Evolutionary conservation across 2,113 vertebrate genomes (phyloP).

Genomic region (Oplegnathus fasciatus): DNA sequence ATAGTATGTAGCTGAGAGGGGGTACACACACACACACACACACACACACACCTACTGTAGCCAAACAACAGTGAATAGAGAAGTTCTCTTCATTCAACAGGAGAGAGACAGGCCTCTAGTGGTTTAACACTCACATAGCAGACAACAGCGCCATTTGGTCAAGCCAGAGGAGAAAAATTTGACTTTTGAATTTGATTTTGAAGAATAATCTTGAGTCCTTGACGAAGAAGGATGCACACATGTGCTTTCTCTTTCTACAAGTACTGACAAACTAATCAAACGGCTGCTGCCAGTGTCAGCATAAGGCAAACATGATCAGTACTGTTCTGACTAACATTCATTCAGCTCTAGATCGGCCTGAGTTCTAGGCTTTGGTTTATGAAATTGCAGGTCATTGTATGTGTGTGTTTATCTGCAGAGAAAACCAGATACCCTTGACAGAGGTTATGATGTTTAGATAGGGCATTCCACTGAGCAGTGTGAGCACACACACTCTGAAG

Average conservation of each 20-base stretch:
- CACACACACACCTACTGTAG: background rate
- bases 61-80: background rate
- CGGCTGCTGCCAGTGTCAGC: background rate
- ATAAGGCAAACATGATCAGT: conserved; percentile 6
- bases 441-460: conserved; percentile 50
- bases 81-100: background rate
- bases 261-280: background rate
- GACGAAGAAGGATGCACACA: background rate
- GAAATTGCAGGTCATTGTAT: background rate
- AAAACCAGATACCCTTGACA: conserved; percentile 24
- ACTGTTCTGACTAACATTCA: background rate
- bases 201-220: background rate
- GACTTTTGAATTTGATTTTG: background rate
- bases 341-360: background rate
- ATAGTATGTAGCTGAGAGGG: background rate
- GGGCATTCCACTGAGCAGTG: conserved; percentile 46
- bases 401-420: conserved; percentile 32
- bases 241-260: background rate
- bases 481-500: conserved; percentile 9
- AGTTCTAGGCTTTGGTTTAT: conserved; percentile 8
- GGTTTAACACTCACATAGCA: conserved; percentile 38
- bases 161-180: background rate
- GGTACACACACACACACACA: background rate
- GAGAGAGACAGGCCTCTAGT: conserved; percentile 58
- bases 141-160: background rate